Base-by-base conservation (phyloP, 2,113 vertebrate species). In the Heliornis fulica region DNA sequence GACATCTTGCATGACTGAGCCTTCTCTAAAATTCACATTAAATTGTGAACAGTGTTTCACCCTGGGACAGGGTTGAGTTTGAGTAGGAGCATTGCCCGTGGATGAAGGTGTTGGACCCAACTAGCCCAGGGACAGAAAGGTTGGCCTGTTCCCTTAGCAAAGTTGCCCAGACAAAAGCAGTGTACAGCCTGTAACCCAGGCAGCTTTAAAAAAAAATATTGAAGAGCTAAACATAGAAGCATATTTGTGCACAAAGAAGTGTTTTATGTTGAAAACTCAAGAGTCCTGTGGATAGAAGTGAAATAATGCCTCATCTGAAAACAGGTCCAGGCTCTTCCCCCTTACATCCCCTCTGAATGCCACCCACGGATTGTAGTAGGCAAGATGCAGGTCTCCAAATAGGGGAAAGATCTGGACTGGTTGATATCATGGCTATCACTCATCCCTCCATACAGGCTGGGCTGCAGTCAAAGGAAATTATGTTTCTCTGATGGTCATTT, bases 101-200 rank as follows among this genome's bases (percentile, higher is more conserved):
- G 50, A 8, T 13, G 10, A 31, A 48, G 53, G 4, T 15, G 13
- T 32, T 81, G 54, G 20, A 15, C 7, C 21, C 46, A 65, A 5
- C 31, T 43, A 70, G 26, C 7, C 21, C 32, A 23, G 31, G 23
- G 46, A 23, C 19, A 13, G 10, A 36, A 20, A 84, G 5, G 3
- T 1, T 31, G 10, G 25, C 22, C 32, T 56, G 32, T 40, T 71
- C 16, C 57, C 34, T 87, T 80, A 64, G 51, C 40, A 74, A 48
- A 60, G 13, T 32, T 14, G 12, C 29, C 60, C 19, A 60, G 51
- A 38, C 17, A 57, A 28, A 70, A 50, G 25, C 11, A 4, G 28
- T 1, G 4, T 8, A 7, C 17, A 7, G 3, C 45, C 18, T 2
- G 0, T 51, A 51, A 4, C 14, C 45, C 16, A 1, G 9, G 5